Percentiles rank a stretch among this genome's conserved stretches.
Conservation (phyloP, 2,113 vertebrate genomes). For the Ahaetulla prasina region DNA sequence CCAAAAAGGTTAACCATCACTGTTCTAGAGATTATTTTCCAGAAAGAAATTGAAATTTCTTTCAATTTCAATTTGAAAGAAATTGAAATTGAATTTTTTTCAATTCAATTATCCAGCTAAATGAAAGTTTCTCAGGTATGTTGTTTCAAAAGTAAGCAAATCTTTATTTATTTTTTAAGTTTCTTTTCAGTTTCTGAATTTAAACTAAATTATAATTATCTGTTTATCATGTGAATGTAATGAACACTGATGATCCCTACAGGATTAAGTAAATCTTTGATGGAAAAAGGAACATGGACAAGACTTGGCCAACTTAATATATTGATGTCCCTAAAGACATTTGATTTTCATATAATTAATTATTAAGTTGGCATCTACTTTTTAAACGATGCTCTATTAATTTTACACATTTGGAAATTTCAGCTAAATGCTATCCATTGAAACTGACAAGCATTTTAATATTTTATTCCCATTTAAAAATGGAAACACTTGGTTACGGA, state of each 20-base stretch:
- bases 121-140: not conserved
- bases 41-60: too few species aligned
- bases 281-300: not conserved
- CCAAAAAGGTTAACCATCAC: too few species aligned
- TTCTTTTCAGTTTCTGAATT: slow-evolving; percentile 4
- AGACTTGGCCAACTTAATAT: not conserved
- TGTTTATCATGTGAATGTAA: not conserved
- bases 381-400: not conserved
- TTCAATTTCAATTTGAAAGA: too few species aligned
- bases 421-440: not conserved
- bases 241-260: not conserved
- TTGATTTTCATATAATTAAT: not conserved
- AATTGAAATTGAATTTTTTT: too few species aligned
- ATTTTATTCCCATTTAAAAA: not conserved
- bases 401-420: not conserved
- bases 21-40: slow-evolving; percentile 40
- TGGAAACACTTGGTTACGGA: slow-evolving; percentile 10
- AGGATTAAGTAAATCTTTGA: not conserved
- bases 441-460: not conserved
- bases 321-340: not conserved
- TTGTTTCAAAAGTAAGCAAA: not conserved
- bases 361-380: not conserved
- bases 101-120: slow-evolving; percentile 19
- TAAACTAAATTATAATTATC: not conserved
- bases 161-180: not conserved